Base-by-base conservation (phyloP, 1,140 invertebrate species). In the Habropoda laboriosa region DNA sequence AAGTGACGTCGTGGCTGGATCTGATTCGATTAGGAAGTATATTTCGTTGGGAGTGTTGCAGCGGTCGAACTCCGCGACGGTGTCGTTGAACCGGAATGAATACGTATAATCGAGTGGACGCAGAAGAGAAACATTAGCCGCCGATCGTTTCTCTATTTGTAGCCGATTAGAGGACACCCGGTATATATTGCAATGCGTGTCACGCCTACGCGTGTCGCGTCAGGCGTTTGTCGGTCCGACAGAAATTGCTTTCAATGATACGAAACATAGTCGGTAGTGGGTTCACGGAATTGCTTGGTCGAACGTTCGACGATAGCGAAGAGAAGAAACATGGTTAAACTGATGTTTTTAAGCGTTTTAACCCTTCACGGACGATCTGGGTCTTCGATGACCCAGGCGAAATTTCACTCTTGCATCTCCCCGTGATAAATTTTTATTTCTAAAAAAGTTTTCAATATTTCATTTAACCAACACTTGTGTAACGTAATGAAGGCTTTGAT, bases 11-110 rank as follows among this genome's bases (percentile, higher is more conserved):
- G 78, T 71, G 47, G 63, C 64, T 87, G 83, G 80, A 89, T 91
- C 86, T 92, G 90, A 92, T 91, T 90, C 86, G 90, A 92, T 92
- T 92, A 91, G 82, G 86, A 92, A 92, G 86, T 85, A 81, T 84
- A 82, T 89, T 88, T 90, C 53, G 75, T 45, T 45, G 49, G 10
- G 16, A 21, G 68, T 18, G 53, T 57, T 67, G 78, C 63, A 57
- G 55, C 64, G 63, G 18, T n/a, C 40, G 42, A 68, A 75, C n/a
- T n/a, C n/a, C n/a, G n/a, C n/a, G n/a, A n/a, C 51, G 60, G 27
- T 84, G 77, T 63, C 83, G 64, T 67, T 45, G 76, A 73, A 72
- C 76, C 16, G 16, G 6, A 10, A 32, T 3, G 7, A 21, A 3
- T 3, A 38, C n/a, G 18, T 6, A 21, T 27, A 8, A 18, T 32